Evolutionary conservation across 2,797 vertebrate species (phyloP).

Genomic region (Neosilurus mollespiculum): DNA sequence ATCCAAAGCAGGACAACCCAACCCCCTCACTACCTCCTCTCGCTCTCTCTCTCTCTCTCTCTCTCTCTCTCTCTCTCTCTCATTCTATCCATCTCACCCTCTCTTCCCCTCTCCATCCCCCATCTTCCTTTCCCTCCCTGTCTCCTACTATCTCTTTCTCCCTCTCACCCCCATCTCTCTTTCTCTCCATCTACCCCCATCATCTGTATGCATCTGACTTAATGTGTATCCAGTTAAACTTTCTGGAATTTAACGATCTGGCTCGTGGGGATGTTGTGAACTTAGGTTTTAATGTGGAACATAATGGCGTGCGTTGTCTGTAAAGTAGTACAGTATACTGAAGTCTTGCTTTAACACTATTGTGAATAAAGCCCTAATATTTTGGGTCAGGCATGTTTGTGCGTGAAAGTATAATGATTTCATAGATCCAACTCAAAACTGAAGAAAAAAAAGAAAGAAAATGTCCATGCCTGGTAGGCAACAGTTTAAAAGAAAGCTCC

Average conservation of each 20-base stretch:
- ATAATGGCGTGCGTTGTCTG: background rate
- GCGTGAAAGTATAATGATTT: background rate
- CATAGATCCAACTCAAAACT: background rate
- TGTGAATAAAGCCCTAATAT: background rate
- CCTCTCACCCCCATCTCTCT: too few species aligned
- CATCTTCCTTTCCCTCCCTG: too few species aligned
- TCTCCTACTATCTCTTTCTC: too few species aligned
- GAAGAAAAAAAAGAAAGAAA: background rate
- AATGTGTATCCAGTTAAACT: background rate
- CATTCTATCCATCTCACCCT: too few species aligned
- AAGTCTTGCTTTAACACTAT: background rate
- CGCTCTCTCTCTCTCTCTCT: background rate
- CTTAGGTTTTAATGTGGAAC: background rate
- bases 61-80: too few species aligned
- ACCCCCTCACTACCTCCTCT: background rate
- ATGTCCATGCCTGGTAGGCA: background rate
- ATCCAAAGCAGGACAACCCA: constrained; percentile 2
- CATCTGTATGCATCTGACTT: background rate
- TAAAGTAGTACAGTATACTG: background rate
- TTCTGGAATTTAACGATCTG: background rate
- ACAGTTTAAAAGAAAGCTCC: background rate
- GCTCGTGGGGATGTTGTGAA: background rate
- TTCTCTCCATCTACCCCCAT: background rate
- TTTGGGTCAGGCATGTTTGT: background rate
- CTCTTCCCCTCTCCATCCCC: too few species aligned